Percentiles rank a stretch among this genome's conserved stretches.
phyloP scores from a whole-genome alignment of 1,140 invertebrate species.

The Mizuhopecten yessoensis region DNA sequence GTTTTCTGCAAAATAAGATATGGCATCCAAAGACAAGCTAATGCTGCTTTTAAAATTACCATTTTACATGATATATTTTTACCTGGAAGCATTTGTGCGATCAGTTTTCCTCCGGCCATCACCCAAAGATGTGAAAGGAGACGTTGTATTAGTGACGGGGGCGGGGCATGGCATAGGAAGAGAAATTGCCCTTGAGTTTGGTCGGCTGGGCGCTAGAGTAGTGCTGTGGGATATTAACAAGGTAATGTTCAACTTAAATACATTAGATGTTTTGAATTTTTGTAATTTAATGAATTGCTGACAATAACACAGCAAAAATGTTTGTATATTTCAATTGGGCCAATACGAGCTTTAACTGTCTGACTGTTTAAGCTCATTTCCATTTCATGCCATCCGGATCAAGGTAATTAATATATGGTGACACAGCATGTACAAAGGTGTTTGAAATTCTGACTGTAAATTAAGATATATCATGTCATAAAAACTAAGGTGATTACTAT shows the following conservation, averaged over 20 bases:
- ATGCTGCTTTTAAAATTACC: background rate
- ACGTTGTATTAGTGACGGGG: constrained; percentile 76
- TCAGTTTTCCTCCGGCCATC: constrained; percentile 65
- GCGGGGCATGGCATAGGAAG: constrained; percentile 92
- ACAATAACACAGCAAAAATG: no score
- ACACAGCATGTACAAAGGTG: no score
- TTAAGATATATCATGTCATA: no score
- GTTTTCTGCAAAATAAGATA: background rate
- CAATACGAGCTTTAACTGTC: no score
- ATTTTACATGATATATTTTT: constrained; percentile 59
- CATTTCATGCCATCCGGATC: no score
- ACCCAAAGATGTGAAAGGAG: constrained; percentile 71
- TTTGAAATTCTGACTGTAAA: no score
- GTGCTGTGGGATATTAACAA: constrained; percentile 96
- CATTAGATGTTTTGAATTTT: no score
- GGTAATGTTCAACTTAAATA: constrained; percentile 79
- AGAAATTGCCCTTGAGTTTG: constrained; percentile 91
- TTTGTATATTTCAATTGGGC: no score
- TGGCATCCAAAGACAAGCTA: constrained; percentile 2
- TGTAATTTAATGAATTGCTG: no score
- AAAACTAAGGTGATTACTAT: no score
- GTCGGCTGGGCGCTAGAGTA: constrained; percentile 90
- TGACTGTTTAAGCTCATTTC: no score
- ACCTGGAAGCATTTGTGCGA: constrained; percentile 61
- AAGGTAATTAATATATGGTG: no score